Evolutionary conservation across 2,113 vertebrate species (phyloP).

Genomic region (Lipotes vexillifer): DNA sequence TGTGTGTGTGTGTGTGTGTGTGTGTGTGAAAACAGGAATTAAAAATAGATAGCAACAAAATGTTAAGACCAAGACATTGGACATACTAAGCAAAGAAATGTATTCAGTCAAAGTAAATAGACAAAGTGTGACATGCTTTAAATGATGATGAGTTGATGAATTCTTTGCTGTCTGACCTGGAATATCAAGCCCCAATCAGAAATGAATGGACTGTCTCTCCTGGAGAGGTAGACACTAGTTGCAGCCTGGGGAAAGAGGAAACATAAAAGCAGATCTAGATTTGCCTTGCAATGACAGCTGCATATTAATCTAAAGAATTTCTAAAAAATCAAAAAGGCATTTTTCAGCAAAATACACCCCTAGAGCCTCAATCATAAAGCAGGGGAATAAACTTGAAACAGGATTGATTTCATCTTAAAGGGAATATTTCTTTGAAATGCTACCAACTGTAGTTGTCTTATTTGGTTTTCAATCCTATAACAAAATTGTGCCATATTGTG

Average conservation of each 20-base stretch:
- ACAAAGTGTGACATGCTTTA: constrained; percentile 43
- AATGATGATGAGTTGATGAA: constrained; percentile 56
- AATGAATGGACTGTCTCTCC: constrained; percentile 67
- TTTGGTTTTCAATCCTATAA: constrained; percentile 90
- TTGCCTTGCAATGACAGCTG: constrained; percentile 97
- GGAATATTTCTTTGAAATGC: constrained; percentile 92
- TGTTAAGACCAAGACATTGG: constrained; percentile 21
- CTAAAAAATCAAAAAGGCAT: constrained; percentile 98
- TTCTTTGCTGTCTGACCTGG: constrained; percentile 68
- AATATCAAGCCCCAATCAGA: constrained; percentile 65
- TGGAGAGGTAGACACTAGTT: constrained; percentile 76
- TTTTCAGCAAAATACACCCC: constrained; percentile 91
- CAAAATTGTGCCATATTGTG: constrained; percentile 98
- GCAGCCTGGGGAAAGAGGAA: constrained; percentile 89
- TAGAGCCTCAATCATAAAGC: constrained; percentile 90
- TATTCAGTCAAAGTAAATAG: constrained; percentile 60
- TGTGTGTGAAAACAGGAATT: not conserved
- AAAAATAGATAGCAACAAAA: not conserved
- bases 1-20: not conserved
- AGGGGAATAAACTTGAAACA: constrained; percentile 94
- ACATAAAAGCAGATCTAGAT: constrained; percentile 96
- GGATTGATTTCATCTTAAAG: constrained; percentile 99
- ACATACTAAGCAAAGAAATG: constrained; percentile 50
- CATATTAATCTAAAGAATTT: constrained; percentile 99
- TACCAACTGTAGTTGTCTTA: constrained; percentile 92